These are phyloP conservation scores for Cichladusa arquata DNA, from an alignment of 2,113 vertebrate genomes.

Conservation along the genomic window DNA sequence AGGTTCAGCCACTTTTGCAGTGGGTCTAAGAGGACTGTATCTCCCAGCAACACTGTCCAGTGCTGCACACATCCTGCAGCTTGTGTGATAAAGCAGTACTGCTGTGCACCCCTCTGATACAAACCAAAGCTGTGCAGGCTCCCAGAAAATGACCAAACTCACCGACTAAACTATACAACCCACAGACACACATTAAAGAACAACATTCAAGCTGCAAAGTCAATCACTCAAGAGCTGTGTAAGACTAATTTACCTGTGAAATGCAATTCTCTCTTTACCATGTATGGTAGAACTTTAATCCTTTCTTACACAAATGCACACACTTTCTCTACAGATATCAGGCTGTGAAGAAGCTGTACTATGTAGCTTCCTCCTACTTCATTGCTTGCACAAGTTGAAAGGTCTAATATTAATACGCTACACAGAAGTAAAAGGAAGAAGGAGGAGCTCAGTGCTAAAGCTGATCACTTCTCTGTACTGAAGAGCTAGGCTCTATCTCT, in stretches of 20 bases:
- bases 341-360: neutral
- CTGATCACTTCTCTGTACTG: neutral
- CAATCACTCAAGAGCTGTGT: neutral
- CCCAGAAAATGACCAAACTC: neutral
- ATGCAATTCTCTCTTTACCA: neutral
- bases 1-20: neutral
- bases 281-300: fast-evolving
- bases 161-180: neutral
- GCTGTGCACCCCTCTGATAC: neutral
- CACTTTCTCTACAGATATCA: neutral
- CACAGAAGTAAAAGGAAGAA: neutral
- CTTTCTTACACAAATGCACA: neutral
- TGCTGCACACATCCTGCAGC: neutral
- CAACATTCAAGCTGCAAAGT: neutral
- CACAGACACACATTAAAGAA: neutral
- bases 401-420: neutral
- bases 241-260: neutral
- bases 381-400: neutral
- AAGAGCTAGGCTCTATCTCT: neutral
- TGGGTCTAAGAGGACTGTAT: neutral
- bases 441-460: neutral
- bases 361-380: neutral
- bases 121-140: neutral
- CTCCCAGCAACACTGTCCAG: neutral
- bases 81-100: neutral